phyloP scores from a whole-genome alignment of 2,888 invertebrate species.

The Orthonychiurus folsomi region DNA sequence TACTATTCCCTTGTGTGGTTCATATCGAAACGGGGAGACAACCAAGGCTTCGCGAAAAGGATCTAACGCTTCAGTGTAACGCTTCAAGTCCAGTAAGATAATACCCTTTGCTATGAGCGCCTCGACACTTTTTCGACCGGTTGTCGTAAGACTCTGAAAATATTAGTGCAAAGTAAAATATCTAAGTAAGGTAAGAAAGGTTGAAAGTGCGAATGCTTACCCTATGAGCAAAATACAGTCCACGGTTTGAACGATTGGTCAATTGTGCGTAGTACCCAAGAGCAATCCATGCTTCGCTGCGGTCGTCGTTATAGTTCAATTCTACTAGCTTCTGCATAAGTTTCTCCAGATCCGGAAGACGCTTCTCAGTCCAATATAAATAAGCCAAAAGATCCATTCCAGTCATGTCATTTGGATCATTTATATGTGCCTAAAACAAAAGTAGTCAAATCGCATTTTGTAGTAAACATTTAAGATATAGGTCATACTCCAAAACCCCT shows the following conservation, averaged over 20 bases:
- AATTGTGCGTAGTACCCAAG: constrained; percentile 62
- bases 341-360: constrained; percentile 55
- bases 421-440: constrained; percentile 46
- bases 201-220: no score
- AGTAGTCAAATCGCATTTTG: background rate
- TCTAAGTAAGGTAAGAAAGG: no score
- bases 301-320: constrained; percentile 29
- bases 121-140: constrained; percentile 48
- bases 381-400: constrained; percentile 60
- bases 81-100: constrained; percentile 57
- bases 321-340: constrained; percentile 46
- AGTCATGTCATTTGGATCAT: constrained; percentile 51
- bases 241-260: constrained; percentile 57
- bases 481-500: no score
- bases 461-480: background rate
- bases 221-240: constrained; percentile 64
- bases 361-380: constrained; percentile 44
- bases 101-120: constrained; percentile 64
- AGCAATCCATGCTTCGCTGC: constrained; percentile 65
- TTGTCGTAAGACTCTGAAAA: background rate
- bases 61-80: constrained; percentile 56
- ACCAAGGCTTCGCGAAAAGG: constrained; percentile 59
- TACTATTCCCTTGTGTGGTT: constrained; percentile 67
- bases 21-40: constrained; percentile 56
- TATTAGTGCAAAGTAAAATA: no score